Evolutionary conservation across 2,797 vertebrate species (phyloP).

Genomic region (Remorina albescens): DNA sequence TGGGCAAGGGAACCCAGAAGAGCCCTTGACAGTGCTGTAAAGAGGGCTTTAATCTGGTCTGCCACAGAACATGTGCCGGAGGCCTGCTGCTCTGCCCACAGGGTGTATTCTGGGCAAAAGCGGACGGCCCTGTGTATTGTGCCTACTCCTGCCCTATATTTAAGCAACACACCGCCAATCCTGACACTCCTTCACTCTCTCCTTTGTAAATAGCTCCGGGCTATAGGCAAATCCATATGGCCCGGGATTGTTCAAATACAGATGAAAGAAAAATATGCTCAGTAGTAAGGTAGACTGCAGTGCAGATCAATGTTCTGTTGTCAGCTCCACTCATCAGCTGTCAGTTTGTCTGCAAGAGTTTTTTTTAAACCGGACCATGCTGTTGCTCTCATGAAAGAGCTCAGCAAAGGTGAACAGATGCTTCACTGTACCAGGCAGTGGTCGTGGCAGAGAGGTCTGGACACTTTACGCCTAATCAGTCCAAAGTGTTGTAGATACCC

Average conservation of each 20-base stretch:
- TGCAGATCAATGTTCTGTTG: conserved; percentile 18
- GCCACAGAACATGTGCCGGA: conserved; percentile 86
- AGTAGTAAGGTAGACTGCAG: conserved; percentile 17
- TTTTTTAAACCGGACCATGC: background rate
- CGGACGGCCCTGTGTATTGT: conserved; percentile 81
- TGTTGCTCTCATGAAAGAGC: conserved; percentile 15
- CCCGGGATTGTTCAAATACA: conserved; percentile 64
- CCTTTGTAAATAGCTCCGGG: conserved; percentile 80
- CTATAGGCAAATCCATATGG: conserved; percentile 69
- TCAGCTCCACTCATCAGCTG: conserved; percentile 3
- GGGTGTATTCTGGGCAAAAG: conserved; percentile 84
- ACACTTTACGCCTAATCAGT: conserved; percentile 23
- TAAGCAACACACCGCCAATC: conserved; percentile 76
- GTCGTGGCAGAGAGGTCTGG: conserved; percentile 12
- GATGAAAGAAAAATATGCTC: conserved; percentile 46
- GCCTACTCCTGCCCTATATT: conserved; percentile 85
- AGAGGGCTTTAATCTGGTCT: conserved; percentile 86
- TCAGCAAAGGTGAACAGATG: conserved; percentile 3
- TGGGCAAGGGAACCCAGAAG: conserved; percentile 80
- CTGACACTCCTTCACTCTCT: conserved; percentile 76
- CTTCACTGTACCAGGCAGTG: conserved; percentile 15
- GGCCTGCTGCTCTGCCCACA: conserved; percentile 85
- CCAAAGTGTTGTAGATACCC: conserved; percentile 45
- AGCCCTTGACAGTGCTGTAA: conserved; percentile 84
- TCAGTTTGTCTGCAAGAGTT: conserved; percentile 6